Percentiles rank a stretch among this genome's conserved stretches.
Conservation (phyloP, 2,113 vertebrate species). For the Podarcis cretensis region DNA sequence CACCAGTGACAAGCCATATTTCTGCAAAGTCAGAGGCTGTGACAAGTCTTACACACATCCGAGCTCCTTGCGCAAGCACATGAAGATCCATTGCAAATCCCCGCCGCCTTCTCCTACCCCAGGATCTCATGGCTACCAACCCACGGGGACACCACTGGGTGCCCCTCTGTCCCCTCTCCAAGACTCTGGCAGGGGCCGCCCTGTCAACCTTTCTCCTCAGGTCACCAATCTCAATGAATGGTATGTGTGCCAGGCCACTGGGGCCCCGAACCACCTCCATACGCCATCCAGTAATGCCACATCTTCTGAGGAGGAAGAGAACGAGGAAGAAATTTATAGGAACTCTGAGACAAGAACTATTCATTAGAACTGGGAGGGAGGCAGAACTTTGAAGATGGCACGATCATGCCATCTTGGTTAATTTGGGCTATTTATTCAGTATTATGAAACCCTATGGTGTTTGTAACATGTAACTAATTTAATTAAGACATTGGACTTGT, state of each 20-base stretch:
- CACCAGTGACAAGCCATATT: constrained; percentile 98
- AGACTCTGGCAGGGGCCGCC: constrained; percentile 80
- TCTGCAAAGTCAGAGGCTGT: constrained; percentile 94
- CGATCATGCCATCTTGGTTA: constrained; percentile 66
- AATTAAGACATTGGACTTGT: constrained; percentile 74
- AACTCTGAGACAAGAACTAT: constrained; percentile 88
- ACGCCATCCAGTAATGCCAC: constrained; percentile 89
- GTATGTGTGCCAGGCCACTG: constrained; percentile 95
- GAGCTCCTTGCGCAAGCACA: constrained; percentile 96
- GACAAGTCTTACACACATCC: constrained; percentile 98
- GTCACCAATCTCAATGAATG: constrained; percentile 98
- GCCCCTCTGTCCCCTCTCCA: constrained; percentile 82
- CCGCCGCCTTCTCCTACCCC: constrained; percentile 85
- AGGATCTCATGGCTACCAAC: constrained; percentile 80
- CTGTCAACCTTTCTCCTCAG: constrained; percentile 88
- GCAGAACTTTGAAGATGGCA: constrained; percentile 41
- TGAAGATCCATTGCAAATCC: constrained; percentile 98
- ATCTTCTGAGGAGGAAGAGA: constrained; percentile 90
- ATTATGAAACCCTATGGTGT: constrained; percentile 81
- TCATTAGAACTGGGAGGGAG: constrained; percentile 78
- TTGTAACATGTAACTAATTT: constrained; percentile 79
- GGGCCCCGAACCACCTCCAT: constrained; percentile 85
- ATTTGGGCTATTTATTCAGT: constrained; percentile 79
- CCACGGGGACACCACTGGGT: constrained; percentile 78
- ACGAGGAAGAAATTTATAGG: constrained; percentile 89